phyloP scores from a whole-genome alignment of 1,140 invertebrate species.

The Bactericera cockerelli region DNA sequence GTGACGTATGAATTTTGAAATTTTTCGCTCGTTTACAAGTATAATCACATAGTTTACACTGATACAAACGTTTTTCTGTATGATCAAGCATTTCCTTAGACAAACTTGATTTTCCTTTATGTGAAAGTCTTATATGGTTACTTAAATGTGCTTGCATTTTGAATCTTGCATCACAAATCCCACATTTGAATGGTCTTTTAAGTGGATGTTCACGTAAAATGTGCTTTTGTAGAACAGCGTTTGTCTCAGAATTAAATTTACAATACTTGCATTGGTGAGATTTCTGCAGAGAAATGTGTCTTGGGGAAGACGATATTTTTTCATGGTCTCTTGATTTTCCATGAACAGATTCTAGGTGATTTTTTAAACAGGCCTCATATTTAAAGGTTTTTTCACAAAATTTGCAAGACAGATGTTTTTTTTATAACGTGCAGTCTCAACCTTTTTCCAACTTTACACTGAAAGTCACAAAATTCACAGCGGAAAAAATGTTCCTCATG shows the following conservation, averaged over 20 bases:
- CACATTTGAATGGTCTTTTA: slow-evolving; percentile 31
- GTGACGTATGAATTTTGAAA: slow-evolving; percentile 23
- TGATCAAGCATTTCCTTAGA: slow-evolving; percentile 19
- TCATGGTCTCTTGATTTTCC: not conserved
- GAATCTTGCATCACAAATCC: slow-evolving; percentile 42
- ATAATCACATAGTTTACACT: not conserved
- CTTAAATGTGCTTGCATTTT: no score
- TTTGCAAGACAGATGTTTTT: slow-evolving; percentile 35
- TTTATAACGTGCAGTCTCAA: slow-evolving; percentile 11
- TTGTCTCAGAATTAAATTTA: no score
- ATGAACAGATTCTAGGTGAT: not conserved
- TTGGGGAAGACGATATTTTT: not conserved
- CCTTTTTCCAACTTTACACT: not conserved
- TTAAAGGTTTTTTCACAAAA: slow-evolving; percentile 36
- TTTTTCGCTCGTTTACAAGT: slow-evolving; percentile 1
- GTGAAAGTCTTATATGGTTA: no score
- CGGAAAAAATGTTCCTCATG: not conserved
- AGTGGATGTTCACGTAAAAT: not conserved
- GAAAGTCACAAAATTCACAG: not conserved
- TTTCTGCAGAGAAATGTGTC: not conserved
- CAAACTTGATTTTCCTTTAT: no score
- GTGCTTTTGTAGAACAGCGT: slow-evolving; percentile 6
- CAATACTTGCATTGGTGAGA: no score
- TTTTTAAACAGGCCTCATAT: not conserved
- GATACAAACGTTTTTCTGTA: slow-evolving; percentile 13